Evolutionary conservation across 2,797 vertebrate genomes (phyloP), one percentile per base, ranked within the genome.

Genomic region (Poecilia picta): DNA sequence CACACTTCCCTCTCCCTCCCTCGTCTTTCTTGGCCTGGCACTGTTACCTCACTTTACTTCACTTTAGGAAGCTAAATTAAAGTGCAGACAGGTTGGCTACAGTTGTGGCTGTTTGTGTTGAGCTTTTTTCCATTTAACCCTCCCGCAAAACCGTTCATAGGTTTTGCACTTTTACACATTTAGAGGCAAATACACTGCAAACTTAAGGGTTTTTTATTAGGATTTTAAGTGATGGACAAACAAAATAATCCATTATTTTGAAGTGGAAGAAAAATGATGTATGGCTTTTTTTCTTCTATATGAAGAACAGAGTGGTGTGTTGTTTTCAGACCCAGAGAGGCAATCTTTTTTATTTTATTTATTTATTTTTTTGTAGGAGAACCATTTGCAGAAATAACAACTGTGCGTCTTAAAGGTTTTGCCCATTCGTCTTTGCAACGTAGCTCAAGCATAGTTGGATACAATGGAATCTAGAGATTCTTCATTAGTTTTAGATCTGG

Each of bases 41-140:
- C 87, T 73, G 49, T 87, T 85, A 87, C 85, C 84, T 78, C 80
- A 80, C 86, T 92, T 87, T 85, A 86, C 85, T 83, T 78, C 80
- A 80, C 86, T 92, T 62, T 89, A 87, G 88, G 83, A 89, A 82
- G 81, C 84, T 85, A 85, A 89, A 86, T 76, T 83, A 82, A 43
- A 79, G 68, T 85, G 77, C 62, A 74, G 77, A 71, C 3, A 81
- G 81, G 76, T 81, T 77, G 87, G 79, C 83, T 76, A 18, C 45
- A 73, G 57, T 15, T 59, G 72, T 3, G 72, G 76, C 83, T n/a
- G 33, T 47, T 64, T 49, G 2, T 51, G 8, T 51, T 70, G 55
- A 31, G 43, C 45, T 72, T 51, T 43, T 53, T 74, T 74, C 84
- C 13, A 1, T 84, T 91, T 90, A 79, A 89, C 90, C 87, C 90